These are phyloP conservation scores for Carassius auratus DNA, from an alignment of 2,113 vertebrate genomes.

Conservation along the genomic window DNA sequence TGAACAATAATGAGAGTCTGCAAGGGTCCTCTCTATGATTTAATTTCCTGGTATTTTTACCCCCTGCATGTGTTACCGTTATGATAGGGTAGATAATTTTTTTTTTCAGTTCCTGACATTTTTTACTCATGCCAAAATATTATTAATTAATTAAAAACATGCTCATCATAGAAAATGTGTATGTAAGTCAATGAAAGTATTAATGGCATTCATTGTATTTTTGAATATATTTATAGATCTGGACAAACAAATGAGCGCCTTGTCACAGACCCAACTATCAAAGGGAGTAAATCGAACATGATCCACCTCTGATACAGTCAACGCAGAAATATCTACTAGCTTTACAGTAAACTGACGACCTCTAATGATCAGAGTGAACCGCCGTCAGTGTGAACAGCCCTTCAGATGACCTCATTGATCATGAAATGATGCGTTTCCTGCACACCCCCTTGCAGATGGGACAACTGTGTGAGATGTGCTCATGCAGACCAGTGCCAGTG, in stretches of 20 bases:
- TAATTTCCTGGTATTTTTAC: background rate
- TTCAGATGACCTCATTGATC: background rate
- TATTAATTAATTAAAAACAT: too few species aligned
- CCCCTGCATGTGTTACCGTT: too few species aligned
- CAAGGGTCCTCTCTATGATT: background rate
- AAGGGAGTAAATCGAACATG: background rate
- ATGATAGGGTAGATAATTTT: too few species aligned
- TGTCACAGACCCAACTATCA: background rate
- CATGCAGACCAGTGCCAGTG: slow-evolving; percentile 9
- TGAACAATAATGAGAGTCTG: background rate
- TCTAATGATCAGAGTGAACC: background rate
- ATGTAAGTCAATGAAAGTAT: too few species aligned
- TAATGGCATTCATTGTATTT: too few species aligned
- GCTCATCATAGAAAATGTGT: too few species aligned
- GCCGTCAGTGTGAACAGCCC: background rate
- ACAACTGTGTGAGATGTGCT: background rate
- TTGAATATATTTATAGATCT: too few species aligned
- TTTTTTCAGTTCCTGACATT: too few species aligned
- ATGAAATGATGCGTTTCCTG: background rate
- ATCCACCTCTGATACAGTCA: background rate
- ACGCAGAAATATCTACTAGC: background rate
- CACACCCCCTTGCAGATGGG: background rate
- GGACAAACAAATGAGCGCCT: too few species aligned
- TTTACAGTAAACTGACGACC: background rate
- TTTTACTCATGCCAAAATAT: too few species aligned